Evolutionary conservation across 2,113 vertebrate species (phyloP).

Genomic region (Columba livia): DNA sequence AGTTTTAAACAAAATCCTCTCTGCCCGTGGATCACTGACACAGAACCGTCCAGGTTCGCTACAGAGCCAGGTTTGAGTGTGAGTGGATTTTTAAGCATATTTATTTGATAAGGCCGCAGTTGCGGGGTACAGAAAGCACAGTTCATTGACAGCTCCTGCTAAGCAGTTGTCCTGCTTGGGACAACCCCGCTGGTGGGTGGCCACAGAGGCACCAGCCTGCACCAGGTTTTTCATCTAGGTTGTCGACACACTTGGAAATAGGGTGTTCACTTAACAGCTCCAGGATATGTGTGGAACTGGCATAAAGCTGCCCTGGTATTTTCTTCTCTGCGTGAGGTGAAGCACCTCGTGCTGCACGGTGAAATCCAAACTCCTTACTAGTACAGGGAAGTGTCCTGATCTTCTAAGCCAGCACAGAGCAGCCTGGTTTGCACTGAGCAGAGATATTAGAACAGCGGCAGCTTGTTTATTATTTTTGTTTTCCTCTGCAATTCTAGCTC

Average conservation of each 20-base stretch:
- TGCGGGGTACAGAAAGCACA: rapidly evolving
- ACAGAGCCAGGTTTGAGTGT: not conserved
- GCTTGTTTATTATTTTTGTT: not conserved
- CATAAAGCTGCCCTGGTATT: not conserved
- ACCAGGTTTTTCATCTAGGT: not conserved
- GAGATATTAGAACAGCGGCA: not conserved
- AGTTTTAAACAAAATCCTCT: not conserved
- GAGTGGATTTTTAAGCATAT: not conserved
- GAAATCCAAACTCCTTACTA: not conserved
- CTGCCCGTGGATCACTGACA: not conserved
- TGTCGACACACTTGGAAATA: not conserved
- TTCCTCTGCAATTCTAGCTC: not conserved
- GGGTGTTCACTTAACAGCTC: not conserved
- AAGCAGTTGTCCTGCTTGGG: not conserved
- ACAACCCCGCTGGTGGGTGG: not conserved
- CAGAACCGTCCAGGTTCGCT: not conserved
- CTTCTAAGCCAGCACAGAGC: not conserved
- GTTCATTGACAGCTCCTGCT: not conserved
- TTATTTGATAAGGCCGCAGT: not conserved
- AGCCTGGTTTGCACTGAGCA: not conserved
- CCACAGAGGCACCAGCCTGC: not conserved
- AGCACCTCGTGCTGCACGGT: not conserved
- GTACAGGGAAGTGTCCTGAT: not conserved
- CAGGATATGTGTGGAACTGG: not conserved
- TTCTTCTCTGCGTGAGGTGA: not conserved